These are phyloP conservation scores for Xenopus laevis DNA, from an alignment of 2,113 vertebrate genomes.

Conservation along the genomic window DNA sequence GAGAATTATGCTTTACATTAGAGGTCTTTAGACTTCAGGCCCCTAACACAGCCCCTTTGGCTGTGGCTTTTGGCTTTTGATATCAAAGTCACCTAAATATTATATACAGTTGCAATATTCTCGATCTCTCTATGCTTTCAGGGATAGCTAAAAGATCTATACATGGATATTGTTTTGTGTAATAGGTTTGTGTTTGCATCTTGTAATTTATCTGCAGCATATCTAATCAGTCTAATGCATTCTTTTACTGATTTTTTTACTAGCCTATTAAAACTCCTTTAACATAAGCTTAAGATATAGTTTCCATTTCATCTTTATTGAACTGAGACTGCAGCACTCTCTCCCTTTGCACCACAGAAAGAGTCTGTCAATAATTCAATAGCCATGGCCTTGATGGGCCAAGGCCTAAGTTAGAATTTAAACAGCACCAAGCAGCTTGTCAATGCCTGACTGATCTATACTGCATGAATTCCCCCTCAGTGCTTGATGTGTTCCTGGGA, in stretches of 20 bases:
- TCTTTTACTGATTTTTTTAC: constrained; percentile 77
- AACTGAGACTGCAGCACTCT: constrained; percentile 59
- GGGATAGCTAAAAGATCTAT: no score
- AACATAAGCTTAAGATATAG: constrained; percentile 72
- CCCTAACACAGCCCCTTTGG: no score
- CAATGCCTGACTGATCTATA: constrained; percentile 75
- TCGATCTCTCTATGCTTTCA: no score
- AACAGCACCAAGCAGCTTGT: constrained; percentile 72
- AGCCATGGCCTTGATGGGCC: constrained; percentile 71
- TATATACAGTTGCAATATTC: no score
- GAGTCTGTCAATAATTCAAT: constrained; percentile 83
- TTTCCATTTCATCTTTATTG: constrained; percentile 79
- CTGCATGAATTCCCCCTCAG: constrained; percentile 68
- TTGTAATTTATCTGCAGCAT: constrained; percentile 62
- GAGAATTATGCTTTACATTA: no score
- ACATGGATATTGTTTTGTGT: no score
- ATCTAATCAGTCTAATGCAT: constrained; percentile 68
- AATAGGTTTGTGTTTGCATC: constrained; percentile 32
- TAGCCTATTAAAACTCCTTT: constrained; percentile 77
- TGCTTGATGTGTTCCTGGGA: constrained; percentile 67
- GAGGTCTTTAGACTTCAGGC: no score
- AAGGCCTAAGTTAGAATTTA: constrained; percentile 71
- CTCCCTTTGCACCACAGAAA: constrained; percentile 63
- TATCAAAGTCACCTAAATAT: no score
- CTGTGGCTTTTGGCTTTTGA: no score